Conservation (phyloP, 1,140 invertebrate genomes). For the Dendrolimus punctatus region DNA sequence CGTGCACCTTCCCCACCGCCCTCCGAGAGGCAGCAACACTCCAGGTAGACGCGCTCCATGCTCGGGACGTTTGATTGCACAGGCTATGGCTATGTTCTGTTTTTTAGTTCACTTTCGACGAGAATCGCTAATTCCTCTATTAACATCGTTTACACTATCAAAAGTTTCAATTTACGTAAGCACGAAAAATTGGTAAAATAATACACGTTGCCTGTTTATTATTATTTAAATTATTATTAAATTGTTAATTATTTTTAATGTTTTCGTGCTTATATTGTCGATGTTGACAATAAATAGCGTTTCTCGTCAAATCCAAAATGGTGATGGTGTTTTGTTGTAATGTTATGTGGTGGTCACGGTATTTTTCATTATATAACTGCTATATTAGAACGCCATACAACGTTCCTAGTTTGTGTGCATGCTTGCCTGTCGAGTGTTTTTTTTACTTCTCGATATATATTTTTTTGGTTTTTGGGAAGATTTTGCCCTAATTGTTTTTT, state of each 20-base stretch:
- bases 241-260: no score
- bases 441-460: no score
- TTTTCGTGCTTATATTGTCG: no score
- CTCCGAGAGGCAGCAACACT: constrained; percentile 51
- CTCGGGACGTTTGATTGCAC: constrained; percentile 57
- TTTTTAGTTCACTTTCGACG: constrained; percentile 10
- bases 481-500: constrained; percentile 19
- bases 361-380: constrained; percentile 16
- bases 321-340: constrained; percentile 26
- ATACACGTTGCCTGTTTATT: no score
- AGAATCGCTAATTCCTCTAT: no score
- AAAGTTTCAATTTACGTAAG: no score
- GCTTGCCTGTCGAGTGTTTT: constrained; percentile 47
- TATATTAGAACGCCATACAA: constrained; percentile 24
- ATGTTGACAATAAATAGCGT: no score
- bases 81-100: constrained; percentile 46
- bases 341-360: constrained; percentile 17
- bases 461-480: constrained; percentile 25
- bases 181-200: no score
- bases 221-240: no score
- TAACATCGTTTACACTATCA: no score
- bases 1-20: constrained; percentile 55
- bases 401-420: constrained; percentile 53
- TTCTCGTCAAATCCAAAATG: constrained; percentile 8
- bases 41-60: constrained; percentile 66